Evolutionary conservation across 2,113 vertebrate species (phyloP), one percentile per base, ranked within the genome.

Genomic region (Anolis carolinensis): DNA sequence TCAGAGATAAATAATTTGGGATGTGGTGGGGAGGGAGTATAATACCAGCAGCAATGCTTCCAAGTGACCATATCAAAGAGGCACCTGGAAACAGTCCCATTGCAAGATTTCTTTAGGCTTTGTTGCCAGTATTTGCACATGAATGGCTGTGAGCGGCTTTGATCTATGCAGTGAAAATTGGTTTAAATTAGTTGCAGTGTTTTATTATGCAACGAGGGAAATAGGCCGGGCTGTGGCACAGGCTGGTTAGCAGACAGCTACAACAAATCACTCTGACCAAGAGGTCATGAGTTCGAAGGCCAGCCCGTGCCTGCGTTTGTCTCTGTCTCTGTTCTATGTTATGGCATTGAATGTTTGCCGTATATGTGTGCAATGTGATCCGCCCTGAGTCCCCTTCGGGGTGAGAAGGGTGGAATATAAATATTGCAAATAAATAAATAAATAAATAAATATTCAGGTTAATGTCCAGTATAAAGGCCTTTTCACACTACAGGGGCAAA

Each of bases 1-100:
- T 90, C 52, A 79, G 30, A 90, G 84, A 90, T 88, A 48, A 74
- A 34, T 34, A 62, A 32, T 9, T 39, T 36, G 8, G 76, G 55
- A 30, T 30, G 55, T 32, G 21, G 52, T 59, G 27, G 75, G 55
- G 36, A 44, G 10, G 16, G 7, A 81, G n/a, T 16, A n/a, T 39
- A 52, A 34, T 14, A n/a, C 32, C 20, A 92, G 88, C 80, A 63
- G 81, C 34, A 59, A 74, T 67, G 39, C 48, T 87, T 68, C 4
- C 75, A 81, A 90, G 52, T 0, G 1, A 86, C 81, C 21, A 25
- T 34, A 73, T n/a, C 30, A 79, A 59, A 88, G 36, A 87, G 62
- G 75, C 16, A 68, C 39, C 7, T 83, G 63, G 75, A 81, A 91
- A 73, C 30, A 78, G 27, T 86, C 81, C 81, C 81, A 44, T 16